Evolutionary conservation across 1,140 invertebrate genomes (phyloP).

Genomic region (Orchestia grillus): DNA sequence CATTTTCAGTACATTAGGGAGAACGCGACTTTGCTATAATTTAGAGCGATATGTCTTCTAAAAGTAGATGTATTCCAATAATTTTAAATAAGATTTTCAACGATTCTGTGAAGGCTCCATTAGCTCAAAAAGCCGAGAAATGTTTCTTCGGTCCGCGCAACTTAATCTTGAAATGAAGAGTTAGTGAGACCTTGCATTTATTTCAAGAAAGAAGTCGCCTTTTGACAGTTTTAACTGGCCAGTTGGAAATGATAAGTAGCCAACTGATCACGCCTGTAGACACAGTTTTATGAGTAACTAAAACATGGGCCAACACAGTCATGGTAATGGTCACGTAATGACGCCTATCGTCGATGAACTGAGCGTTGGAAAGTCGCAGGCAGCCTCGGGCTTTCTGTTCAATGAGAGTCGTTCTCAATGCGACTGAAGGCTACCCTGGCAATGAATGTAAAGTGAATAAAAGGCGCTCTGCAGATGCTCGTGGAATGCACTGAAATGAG

Average conservation of each 20-base stretch:
- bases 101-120: not conserved
- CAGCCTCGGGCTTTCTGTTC: not conserved
- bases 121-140: slow-evolving; percentile 1
- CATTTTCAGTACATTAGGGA: not conserved
- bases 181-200: not conserved
- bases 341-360: not conserved
- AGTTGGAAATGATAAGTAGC: not conserved
- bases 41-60: slow-evolving; percentile 8
- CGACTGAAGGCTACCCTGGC: not conserved
- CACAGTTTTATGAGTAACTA: not conserved
- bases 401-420: not conserved
- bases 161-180: not conserved
- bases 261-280: not conserved
- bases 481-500: not conserved
- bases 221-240: not conserved
- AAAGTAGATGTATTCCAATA: slow-evolving; percentile 2
- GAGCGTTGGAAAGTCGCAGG: not conserved
- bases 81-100: slow-evolving; percentile 3
- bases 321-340: not conserved
- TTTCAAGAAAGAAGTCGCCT: not conserved
- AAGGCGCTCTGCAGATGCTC: not conserved
- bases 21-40: not conserved
- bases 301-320: not conserved
- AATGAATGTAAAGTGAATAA: slow-evolving; percentile 2
- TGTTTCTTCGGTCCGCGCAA: not conserved